phyloP scores from a whole-genome alignment of 2,113 vertebrate species.

The Forbesichthys agassizii region DNA sequence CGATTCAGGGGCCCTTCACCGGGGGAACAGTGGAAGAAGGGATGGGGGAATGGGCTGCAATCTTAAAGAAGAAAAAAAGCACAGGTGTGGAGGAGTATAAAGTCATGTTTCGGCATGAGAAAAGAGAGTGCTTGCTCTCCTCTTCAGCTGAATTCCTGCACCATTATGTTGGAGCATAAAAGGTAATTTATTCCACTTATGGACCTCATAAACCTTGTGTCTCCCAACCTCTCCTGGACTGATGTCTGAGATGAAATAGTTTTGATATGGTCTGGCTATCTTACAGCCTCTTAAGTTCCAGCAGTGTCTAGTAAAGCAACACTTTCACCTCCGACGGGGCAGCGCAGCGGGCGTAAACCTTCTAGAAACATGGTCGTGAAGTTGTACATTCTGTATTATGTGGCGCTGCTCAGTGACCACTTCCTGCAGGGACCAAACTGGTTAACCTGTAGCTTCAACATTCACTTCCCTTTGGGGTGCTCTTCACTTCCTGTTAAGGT shows the following conservation, averaged over 20 bases:
- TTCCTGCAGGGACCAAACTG: conserved; percentile 8
- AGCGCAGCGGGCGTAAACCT: neutral
- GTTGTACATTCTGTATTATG: neutral
- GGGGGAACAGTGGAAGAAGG: neutral
- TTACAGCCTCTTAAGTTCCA: conserved; percentile 2
- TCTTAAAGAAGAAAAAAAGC: conserved; percentile 23
- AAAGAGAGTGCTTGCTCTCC: neutral
- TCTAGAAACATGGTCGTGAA: conserved; percentile 2
- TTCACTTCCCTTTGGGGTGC: conserved; percentile 29
- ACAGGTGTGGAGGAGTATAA: conserved; percentile 26
- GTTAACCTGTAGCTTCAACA: conserved; percentile 15
- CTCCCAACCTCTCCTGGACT: neutral
- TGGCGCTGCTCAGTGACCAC: neutral
- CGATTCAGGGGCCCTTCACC: conserved; percentile 40
- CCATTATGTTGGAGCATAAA: neutral
- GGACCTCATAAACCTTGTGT: neutral
- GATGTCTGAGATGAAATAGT: neutral
- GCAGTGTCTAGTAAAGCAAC: neutral
- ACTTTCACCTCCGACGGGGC: conserved; percentile 9
- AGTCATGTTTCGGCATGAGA: neutral
- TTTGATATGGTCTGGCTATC: neutral
- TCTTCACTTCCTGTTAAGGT: conserved; percentile 32
- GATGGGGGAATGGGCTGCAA: neutral
- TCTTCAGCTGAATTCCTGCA: neutral
- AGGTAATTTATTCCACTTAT: neutral